A percentile compares a stretch with the other conserved stretches of the same genome.
Evolutionary conservation across 2,888 invertebrate genomes (phyloP).

Genomic region (Microplitis deprimator): DNA sequence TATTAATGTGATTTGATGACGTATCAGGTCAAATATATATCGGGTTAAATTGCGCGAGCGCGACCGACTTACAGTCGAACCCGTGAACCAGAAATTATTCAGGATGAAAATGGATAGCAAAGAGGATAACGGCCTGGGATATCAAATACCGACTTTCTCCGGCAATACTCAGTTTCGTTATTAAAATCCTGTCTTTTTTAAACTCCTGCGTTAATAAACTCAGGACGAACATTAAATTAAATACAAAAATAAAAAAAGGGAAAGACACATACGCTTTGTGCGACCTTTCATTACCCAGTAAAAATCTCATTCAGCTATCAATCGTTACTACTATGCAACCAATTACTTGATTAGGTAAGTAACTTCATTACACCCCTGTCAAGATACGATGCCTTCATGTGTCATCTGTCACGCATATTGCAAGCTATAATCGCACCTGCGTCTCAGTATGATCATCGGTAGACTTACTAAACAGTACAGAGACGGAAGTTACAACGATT

Average conservation of each 20-base stretch:
- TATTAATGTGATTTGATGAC: constrained; percentile 21
- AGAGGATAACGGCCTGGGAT: constrained; percentile 31
- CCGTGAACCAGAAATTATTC: constrained; percentile 27
- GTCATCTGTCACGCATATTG: constrained; percentile 37
- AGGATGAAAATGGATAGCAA: constrained; percentile 27
- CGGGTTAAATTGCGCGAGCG: constrained; percentile 1
- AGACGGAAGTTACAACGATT: neutral
- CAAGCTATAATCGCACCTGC: constrained; percentile 27
- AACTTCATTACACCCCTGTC: constrained; percentile 41
- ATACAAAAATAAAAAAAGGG: constrained; percentile 10
- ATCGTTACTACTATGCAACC: neutral
- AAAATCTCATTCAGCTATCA: constrained; percentile 11
- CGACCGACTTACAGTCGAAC: constrained; percentile 15
- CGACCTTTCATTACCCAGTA: constrained; percentile 26
- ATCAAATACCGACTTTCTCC: constrained; percentile 34
- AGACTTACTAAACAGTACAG: neutral
- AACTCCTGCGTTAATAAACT: constrained; percentile 1
- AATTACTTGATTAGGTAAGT: constrained; percentile 37
- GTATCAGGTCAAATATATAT: constrained; percentile 28
- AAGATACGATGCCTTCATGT: constrained; percentile 36
- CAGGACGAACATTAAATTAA: neutral
- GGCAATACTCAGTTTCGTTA: constrained; percentile 3
- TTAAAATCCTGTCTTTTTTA: neutral
- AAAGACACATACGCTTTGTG: constrained; percentile 22
- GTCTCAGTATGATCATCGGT: neutral